These are phyloP conservation scores for Eristalinus aeneus DNA, from an alignment of 2,888 invertebrate genomes.

Conservation along the genomic window DNA sequence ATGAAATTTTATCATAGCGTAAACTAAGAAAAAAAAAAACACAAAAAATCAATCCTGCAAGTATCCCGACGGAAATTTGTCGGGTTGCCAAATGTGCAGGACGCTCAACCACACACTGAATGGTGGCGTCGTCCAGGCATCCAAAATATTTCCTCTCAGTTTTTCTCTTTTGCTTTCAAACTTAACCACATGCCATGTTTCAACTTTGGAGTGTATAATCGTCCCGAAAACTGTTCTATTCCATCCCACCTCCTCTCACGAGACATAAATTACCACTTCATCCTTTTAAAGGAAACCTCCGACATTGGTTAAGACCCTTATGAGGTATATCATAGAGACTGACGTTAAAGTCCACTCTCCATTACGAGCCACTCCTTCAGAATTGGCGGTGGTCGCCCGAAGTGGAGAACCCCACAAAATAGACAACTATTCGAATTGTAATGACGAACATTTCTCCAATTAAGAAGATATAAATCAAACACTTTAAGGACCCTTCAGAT, in stretches of 20 bases:
- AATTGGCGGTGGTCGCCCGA: conserved; percentile 17
- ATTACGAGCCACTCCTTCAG: conserved; percentile 13
- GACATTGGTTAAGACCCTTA: conserved; percentile 40
- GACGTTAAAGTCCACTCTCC: conserved; percentile 19
- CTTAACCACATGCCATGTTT: conserved; percentile 61
- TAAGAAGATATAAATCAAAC: conserved; percentile 71
- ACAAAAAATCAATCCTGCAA: conserved; percentile 13
- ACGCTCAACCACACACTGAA: conserved; percentile 44
- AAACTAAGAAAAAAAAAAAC: background rate
- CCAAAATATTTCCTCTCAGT: conserved; percentile 25
- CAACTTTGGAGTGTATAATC: conserved; percentile 53
- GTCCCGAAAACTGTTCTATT: conserved; percentile 11
- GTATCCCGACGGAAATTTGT: conserved; percentile 39
- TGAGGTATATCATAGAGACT: conserved; percentile 39
- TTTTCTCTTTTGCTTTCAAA: conserved; percentile 18
- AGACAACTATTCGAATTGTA: conserved; percentile 66
- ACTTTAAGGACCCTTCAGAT: conserved; percentile 38
- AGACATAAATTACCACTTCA: conserved; percentile 59
- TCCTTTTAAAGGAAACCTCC: conserved; percentile 40
- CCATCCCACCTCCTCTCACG: background rate
- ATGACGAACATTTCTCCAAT: conserved; percentile 69
- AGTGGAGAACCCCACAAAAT: conserved; percentile 59
- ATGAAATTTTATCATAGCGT: no score
- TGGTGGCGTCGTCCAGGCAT: conserved; percentile 58
- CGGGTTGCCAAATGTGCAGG: conserved; percentile 53